Percentiles rank a stretch among this genome's conserved stretches.
Conservation (phyloP, 2,113 vertebrate species). For the Daphoenositta chrysoptera region DNA sequence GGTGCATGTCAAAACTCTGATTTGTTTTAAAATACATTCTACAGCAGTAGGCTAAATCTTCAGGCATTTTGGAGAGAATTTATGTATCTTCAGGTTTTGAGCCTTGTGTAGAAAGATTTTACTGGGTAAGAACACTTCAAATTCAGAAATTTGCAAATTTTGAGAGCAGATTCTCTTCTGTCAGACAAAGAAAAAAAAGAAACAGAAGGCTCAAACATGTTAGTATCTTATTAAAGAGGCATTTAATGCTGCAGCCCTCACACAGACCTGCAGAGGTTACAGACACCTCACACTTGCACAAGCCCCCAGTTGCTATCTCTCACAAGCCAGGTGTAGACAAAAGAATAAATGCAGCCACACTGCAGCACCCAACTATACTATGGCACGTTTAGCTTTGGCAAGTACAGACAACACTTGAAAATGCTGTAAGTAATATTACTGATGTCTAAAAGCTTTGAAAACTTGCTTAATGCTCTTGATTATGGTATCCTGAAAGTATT, state of each 20-base stretch:
- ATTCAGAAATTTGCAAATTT: not conserved
- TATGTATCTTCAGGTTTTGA: not conserved
- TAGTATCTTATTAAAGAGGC: not conserved
- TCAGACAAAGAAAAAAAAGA: not conserved
- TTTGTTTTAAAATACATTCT: constrained; percentile 56
- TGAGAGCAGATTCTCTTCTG: not conserved
- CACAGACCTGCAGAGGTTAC: not conserved
- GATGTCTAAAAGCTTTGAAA: not conserved
- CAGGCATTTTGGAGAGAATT: not conserved
- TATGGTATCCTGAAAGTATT: not conserved
- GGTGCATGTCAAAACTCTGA: constrained; percentile 49
- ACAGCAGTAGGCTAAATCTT: constrained; percentile 1
- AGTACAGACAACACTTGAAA: not conserved
- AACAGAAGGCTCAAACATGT: not conserved
- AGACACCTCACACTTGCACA: not conserved
- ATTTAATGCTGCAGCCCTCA: not conserved
- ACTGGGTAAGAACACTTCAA: not conserved
- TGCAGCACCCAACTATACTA: not conserved
- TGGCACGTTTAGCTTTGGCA: not conserved
- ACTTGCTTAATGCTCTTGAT: not conserved
- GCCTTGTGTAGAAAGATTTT: not conserved
- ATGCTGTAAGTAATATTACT: not conserved
- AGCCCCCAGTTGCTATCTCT: not conserved
- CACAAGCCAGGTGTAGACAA: not conserved
- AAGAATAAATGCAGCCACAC: not conserved